Evolutionary conservation across 92 coral and sea anemone genomes (phyloP).

Genomic region (Epizoanthus illoricatus): DNA sequence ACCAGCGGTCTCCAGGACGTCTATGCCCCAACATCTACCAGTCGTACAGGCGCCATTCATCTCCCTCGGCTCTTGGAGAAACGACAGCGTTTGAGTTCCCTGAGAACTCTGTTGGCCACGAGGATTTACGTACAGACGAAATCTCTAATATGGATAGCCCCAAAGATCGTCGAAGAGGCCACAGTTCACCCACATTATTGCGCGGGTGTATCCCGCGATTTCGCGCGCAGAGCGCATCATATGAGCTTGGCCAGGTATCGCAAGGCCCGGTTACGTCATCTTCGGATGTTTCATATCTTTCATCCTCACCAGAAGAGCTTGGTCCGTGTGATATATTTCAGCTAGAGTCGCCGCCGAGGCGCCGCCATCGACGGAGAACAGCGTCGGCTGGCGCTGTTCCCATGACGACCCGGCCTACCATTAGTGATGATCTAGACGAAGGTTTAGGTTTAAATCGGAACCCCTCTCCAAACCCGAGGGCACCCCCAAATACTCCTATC

Average conservation of each 20-base stretch:
- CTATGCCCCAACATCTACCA: conserved; percentile 79
- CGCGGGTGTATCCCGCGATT: conserved; percentile 67
- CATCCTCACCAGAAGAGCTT: conserved; percentile 59
- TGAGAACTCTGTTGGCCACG: conserved; percentile 48
- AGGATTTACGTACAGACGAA: conserved; percentile 48
- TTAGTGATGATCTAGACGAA: not conserved
- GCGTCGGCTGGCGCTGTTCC: conserved; percentile 49
- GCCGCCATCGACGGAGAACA: conserved; percentile 63
- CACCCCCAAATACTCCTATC: conserved; percentile 53
- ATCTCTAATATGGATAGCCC: conserved; percentile 35
- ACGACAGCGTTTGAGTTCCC: conserved; percentile 88
- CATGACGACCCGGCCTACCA: not conserved
- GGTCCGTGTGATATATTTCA: conserved; percentile 54
- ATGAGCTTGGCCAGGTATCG: conserved; percentile 52
- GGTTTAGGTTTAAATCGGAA: not conserved
- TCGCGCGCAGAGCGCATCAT: conserved; percentile 85
- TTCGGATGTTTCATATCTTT: conserved; percentile 41
- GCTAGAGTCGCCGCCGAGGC: conserved; percentile 78
- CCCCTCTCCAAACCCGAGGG: conserved; percentile 28
- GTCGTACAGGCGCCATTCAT: conserved; percentile 87
- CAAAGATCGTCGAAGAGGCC: conserved; percentile 47
- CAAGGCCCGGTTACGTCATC: conserved; percentile 3
- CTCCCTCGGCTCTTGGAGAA: conserved; percentile 97
- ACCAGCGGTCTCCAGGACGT: conserved; percentile 66
- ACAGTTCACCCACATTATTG: conserved; percentile 83